These are phyloP conservation scores for Amiota minor DNA, from an alignment of 2,888 invertebrate species.

Conservation along the genomic window DNA sequence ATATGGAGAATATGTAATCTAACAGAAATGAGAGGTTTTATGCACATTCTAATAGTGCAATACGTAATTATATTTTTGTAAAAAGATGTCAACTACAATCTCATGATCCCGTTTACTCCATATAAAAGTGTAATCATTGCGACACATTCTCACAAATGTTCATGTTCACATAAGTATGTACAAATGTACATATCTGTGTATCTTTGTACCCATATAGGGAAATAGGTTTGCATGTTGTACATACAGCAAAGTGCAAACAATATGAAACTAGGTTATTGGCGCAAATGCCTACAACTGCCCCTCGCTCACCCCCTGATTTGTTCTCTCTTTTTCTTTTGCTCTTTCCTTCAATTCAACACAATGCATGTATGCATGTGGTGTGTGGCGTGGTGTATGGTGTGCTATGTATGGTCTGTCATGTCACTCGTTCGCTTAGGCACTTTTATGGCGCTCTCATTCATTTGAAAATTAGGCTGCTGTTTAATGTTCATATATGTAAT, in stretches of 20 bases:
- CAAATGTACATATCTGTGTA: slow-evolving; percentile 24
- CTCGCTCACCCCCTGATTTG: neutral
- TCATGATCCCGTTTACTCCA: too few species aligned
- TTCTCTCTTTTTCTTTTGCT: neutral
- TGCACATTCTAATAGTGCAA: slow-evolving; percentile 5
- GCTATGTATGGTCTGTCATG: too few species aligned
- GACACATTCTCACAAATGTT: slow-evolving; percentile 48
- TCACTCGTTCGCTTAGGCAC: too few species aligned
- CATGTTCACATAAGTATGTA: slow-evolving; percentile 29
- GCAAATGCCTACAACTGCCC: slow-evolving; percentile 52
- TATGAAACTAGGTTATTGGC: slow-evolving; percentile 66
- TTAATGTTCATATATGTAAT: too few species aligned
- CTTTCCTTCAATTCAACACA: too few species aligned
- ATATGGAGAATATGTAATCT: too few species aligned
- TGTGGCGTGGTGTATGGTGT: too few species aligned
- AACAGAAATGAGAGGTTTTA: too few species aligned
- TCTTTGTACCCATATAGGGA: slow-evolving; percentile 35
- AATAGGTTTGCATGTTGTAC: slow-evolving; percentile 26
- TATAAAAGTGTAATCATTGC: too few species aligned
- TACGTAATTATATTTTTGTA: neutral
- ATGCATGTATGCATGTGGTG: too few species aligned
- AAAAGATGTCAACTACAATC: slow-evolving; percentile 1
- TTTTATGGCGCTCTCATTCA: too few species aligned
- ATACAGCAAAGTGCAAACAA: slow-evolving; percentile 56
- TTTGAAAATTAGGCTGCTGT: too few species aligned